These are phyloP conservation scores for Mercenaria mercenaria DNA, from an alignment of 1,140 invertebrate species.

Conservation along the genomic window DNA sequence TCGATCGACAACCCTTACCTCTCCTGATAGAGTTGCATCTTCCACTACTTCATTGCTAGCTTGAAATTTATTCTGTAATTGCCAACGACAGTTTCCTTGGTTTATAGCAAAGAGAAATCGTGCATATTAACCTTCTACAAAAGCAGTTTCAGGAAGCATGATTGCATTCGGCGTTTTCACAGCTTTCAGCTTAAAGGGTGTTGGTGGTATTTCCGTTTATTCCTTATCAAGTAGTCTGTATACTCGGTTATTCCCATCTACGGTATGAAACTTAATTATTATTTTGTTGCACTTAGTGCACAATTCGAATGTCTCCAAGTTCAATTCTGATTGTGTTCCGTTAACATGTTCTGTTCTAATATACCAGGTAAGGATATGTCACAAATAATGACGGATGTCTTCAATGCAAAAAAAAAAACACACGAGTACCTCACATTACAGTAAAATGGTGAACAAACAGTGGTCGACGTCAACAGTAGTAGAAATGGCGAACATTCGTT, in stretches of 20 bases:
- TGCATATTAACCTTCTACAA: background rate
- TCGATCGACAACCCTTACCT: background rate
- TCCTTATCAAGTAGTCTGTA: background rate
- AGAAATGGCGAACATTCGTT: too few species aligned
- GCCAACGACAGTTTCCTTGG: background rate
- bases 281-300: background rate
- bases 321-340: background rate
- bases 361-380: slow-evolving; percentile 15
- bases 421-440: too few species aligned
- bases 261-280: background rate
- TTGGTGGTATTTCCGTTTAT: background rate
- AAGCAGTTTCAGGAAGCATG: too few species aligned
- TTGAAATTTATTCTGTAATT: background rate
- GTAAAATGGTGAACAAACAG: too few species aligned
- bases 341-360: slow-evolving; percentile 39
- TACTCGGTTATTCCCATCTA: background rate
- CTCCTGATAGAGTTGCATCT: too few species aligned
- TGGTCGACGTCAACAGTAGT: too few species aligned
- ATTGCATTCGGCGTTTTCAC: background rate
- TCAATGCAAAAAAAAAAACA: background rate
- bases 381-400: slow-evolving; percentile 6
- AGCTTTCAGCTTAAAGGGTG: background rate
- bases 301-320: background rate
- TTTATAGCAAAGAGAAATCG: too few species aligned
- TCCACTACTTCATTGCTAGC: too few species aligned